These are phyloP conservation scores for Andrena chrysosceles DNA, from an alignment of 2,888 invertebrate species.

Conservation along the genomic window DNA sequence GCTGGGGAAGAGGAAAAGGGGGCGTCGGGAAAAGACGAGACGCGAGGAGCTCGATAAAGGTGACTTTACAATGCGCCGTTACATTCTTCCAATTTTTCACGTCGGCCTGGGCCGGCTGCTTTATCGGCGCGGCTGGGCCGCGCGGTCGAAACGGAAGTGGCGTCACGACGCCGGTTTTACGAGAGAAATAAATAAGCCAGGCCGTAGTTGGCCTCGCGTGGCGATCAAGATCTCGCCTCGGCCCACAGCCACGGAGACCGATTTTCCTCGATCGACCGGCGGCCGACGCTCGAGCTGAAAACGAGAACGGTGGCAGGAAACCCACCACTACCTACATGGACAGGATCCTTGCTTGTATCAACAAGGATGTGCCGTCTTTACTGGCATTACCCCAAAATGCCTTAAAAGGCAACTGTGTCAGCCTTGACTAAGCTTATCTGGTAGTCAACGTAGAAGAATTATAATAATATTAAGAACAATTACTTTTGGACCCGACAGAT, in stretches of 20 bases:
- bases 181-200: constrained; percentile 64
- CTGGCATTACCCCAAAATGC: too few species aligned
- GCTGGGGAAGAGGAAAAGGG: neutral
- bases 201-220: constrained; percentile 53
- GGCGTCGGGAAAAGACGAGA: constrained; percentile 26
- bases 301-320: constrained; percentile 20
- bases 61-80: constrained; percentile 59
- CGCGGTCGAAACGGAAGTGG: constrained; percentile 48
- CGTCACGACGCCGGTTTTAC: constrained; percentile 60
- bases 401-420: too few species aligned
- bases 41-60: constrained; percentile 45
- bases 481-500: too few species aligned
- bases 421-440: too few species aligned
- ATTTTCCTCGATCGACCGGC: constrained; percentile 60
- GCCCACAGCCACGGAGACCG: constrained; percentile 51
- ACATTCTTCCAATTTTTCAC: constrained; percentile 66
- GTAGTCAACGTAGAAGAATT: too few species aligned
- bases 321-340: too few species aligned
- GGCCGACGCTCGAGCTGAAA: constrained; percentile 37
- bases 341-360: too few species aligned
- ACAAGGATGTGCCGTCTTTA: too few species aligned
- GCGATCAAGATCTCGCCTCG: constrained; percentile 58
- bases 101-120: constrained; percentile 50
- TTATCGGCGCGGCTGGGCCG: constrained; percentile 54
- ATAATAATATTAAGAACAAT: too few species aligned